Evolutionary conservation across 2,797 vertebrate species (phyloP), one percentile per base, ranked within the genome.

Genomic region (Erethizon dorsatum): DNA sequence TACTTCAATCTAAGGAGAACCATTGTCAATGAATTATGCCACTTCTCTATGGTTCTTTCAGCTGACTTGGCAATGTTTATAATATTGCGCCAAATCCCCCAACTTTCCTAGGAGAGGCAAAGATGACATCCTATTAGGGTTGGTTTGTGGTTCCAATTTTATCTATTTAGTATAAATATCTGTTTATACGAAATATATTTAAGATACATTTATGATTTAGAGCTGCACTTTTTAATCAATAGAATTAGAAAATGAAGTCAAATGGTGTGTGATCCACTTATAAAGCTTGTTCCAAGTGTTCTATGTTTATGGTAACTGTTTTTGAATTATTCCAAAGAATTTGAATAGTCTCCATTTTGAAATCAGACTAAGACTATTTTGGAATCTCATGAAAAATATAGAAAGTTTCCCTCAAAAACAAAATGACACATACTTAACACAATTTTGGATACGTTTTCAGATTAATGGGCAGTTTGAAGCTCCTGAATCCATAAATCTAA

Each of bases 251-350:
- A 95, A 41, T 41, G 5, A 59, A 83, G 6, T n/a, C 28, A 37
- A 90, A 77, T 52, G 24, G 2, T 10, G 28, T 14, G 6, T 8
- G 20, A 52, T n/a, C 52, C 24, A 61, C 73, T 75, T 56, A 14
- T 69, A 71, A 95, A 80, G 22, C 50, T 63, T 75, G 11, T 24
- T 14, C 33, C 14, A 78, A 52, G 20, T 15, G 57, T 50, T 83
- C 17, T 18, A 41, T 52, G 17, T 85, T 91, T 83, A 89, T 69
- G 18, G 18, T 94, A 41, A 80, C 13, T 61, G 47, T 54, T 61
- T 88, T 22, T 80, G 47, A 93, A 89, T 80, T 91, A 47, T 54
- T 95, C 86, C 73, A n/a, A 91, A 71, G 8, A 94, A 59, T 71
- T 3, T 75, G 14, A 17, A 63, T 2, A 79, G 20, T 87, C 50